Conservation (phyloP, 2,888 invertebrate species). For the Anthoptus insignis region DNA sequence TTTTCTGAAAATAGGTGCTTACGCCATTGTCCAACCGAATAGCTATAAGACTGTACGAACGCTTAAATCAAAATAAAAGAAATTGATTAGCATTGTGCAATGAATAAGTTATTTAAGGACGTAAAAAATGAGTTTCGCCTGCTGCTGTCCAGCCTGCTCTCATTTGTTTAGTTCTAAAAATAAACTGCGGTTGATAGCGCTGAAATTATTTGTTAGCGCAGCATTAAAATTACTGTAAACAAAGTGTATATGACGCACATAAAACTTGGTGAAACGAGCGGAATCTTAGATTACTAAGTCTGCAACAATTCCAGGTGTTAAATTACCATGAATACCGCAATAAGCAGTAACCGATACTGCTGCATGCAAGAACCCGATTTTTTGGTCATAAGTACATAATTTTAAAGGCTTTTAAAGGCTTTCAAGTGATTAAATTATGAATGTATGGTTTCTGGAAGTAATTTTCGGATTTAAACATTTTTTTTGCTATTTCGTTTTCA, state of each 20-base stretch:
- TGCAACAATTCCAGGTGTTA: too few relatives aligned
- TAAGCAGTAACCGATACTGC: too few relatives aligned
- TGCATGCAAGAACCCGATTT: too few relatives aligned
- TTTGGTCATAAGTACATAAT: too few relatives aligned
- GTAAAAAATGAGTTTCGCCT: not conserved
- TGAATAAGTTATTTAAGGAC: not conserved
- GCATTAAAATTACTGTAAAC: conserved; percentile 15
- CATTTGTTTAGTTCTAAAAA: conserved; percentile 6
- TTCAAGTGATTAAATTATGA: too few relatives aligned
- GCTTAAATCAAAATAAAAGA: not conserved
- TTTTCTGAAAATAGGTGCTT: too few relatives aligned
- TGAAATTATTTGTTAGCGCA: conserved; percentile 15
- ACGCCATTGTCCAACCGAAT: not conserved
- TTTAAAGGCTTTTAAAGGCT: too few relatives aligned
- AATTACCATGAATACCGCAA: too few relatives aligned
- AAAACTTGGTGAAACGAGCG: not conserved
- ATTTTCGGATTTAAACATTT: too few relatives aligned
- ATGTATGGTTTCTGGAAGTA: too few relatives aligned
- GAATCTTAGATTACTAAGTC: too few relatives aligned
- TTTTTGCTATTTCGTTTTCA: too few relatives aligned
- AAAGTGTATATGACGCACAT: conserved; percentile 17
- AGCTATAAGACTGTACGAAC: not conserved
- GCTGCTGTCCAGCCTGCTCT: not conserved
- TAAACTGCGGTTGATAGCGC: not conserved
- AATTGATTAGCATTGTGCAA: not conserved